Base-by-base conservation (phyloP, 2,888 invertebrate species). In the Lacanobia oleracea region DNA sequence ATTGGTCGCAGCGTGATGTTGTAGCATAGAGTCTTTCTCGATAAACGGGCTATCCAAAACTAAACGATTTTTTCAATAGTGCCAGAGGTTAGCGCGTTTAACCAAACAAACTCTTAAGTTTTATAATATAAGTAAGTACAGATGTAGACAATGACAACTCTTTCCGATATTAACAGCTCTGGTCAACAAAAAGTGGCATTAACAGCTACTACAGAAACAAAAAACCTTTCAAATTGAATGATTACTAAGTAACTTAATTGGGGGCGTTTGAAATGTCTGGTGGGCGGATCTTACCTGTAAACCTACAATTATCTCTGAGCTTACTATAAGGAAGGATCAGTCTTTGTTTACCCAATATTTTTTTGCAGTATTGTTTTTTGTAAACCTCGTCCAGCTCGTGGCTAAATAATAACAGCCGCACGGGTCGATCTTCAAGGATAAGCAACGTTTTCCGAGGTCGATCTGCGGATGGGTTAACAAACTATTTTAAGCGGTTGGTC, bases 171-270 rank as follows among this genome's bases (percentile, higher is more conserved):
- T 60, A 77, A 57, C 64, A 74, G 16, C 51, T 27, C 0, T n/a
- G 43, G 43, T 43, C 1, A 27, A 40, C 23, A 48, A 56, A 48
- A 43, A 61, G n/a, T 40, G 37, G 48, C 23, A 40, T 23, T 23
- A 45, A 74, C 80, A 60, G 48, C 45, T 60, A 4, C 37, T 21
- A 60, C 8, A 2, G 37, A 27, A 16, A 59, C 23, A 60, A 81
- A 78, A 79, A 56, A 23, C n/a, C 12, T 18, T 12, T 50, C 75
- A 84, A 86, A 83, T 86, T 86, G 63, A 86, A 84, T 81, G 77
- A 84, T 84, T 83, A 56, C 40, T 21, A 27, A 9, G 62, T 50
- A 10, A 18, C 37, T 63, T 57, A 81, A 48, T 68, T 77, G 69
- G 77, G 82, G 77, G 70, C 78, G 59, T 8, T 16, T 8, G 6